Conservation (phyloP, 2,113 vertebrate genomes). For the Cyanoramphus novaezelandiae region DNA sequence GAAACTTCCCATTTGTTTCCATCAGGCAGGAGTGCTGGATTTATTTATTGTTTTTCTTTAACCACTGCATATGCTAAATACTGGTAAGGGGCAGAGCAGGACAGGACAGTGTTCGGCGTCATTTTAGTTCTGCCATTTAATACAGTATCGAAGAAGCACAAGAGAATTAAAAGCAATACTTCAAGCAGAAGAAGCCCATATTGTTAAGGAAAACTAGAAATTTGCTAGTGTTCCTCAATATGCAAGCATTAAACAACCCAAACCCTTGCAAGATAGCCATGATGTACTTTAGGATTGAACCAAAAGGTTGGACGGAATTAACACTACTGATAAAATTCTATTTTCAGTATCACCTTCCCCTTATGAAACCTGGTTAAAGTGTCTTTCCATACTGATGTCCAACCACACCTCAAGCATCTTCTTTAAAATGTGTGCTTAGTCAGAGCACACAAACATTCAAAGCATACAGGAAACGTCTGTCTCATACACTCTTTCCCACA, state of each 20-base stretch:
- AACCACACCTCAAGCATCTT: background rate
- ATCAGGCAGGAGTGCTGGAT: background rate
- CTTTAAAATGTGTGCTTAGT: background rate
- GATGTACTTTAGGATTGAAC: background rate
- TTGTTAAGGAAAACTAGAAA: background rate
- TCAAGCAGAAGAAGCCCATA: background rate
- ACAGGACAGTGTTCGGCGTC: background rate
- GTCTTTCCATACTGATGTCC: background rate
- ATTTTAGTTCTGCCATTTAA: background rate
- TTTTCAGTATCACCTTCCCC: background rate
- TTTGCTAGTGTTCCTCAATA: background rate
- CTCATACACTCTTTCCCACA: background rate
- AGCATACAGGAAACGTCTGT: background rate
- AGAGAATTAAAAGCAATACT: constrained; percentile 27
- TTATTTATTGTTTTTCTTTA: background rate
- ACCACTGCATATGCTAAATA: background rate
- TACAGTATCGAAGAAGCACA: constrained; percentile 31
- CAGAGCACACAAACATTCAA: background rate
- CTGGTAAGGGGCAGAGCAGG: background rate
- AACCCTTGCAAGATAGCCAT: background rate
- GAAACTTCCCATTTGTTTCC: background rate
- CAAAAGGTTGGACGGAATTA: background rate
- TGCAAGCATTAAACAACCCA: background rate
- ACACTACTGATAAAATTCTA: background rate
- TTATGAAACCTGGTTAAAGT: background rate